These are phyloP conservation scores for Epinephelus fuscoguttatus DNA, from an alignment of 2,113 vertebrate species.

Conservation along the genomic window DNA sequence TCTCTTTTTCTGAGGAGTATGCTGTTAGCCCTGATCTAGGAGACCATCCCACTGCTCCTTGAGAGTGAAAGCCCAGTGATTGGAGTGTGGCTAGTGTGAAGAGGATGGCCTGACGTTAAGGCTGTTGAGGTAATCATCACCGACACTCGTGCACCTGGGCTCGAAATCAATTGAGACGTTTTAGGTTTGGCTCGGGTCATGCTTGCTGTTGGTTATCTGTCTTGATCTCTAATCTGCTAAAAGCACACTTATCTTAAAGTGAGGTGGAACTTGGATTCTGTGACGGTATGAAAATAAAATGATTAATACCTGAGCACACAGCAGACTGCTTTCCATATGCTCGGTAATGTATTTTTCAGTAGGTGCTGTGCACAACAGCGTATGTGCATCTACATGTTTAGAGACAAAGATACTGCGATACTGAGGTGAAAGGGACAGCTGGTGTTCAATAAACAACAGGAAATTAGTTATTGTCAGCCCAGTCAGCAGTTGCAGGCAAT, in stretches of 20 bases:
- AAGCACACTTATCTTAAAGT: neutral
- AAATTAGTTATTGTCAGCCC: neutral
- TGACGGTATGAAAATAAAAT: neutral
- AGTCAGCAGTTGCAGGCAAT: neutral
- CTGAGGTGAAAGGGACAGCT: neutral
- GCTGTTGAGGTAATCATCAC: conserved; percentile 62
- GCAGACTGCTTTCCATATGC: neutral
- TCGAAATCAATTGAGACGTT: conserved; percentile 37
- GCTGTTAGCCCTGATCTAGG: conserved; percentile 40
- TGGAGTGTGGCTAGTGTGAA: conserved; percentile 68
- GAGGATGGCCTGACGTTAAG: conserved; percentile 50
- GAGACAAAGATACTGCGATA: neutral
- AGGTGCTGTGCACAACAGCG: no score
- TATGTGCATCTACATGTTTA: neutral
- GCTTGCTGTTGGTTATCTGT: conserved; percentile 4
- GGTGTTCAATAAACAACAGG: neutral
- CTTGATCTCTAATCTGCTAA: conserved; percentile 37
- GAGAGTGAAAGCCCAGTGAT: conserved; percentile 75
- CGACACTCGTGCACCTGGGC: conserved; percentile 54
- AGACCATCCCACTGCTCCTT: conserved; percentile 55
- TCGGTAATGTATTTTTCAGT: neutral
- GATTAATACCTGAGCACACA: neutral
- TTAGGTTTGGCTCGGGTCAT: conserved; percentile 12
- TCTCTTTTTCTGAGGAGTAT: conserved; percentile 2
- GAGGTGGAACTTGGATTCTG: neutral